phyloP scores from a whole-genome alignment of 2,888 invertebrate genomes.

The Dorcus hopei region DNA sequence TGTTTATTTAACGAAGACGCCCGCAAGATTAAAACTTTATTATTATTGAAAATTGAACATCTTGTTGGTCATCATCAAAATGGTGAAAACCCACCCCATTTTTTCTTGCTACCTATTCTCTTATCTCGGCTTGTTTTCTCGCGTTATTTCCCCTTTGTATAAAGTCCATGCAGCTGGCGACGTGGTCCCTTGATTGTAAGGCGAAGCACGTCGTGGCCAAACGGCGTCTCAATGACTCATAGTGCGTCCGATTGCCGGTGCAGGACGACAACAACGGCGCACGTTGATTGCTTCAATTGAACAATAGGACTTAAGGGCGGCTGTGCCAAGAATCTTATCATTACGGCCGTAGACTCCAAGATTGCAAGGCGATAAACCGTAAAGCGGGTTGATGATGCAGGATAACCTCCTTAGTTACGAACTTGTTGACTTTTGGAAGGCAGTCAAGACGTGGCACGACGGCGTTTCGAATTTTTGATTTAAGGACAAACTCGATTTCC shows the following conservation, averaged over 20 bases:
- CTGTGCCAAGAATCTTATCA: conserved; percentile 40
- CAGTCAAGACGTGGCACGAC: not conserved
- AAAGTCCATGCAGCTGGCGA: not conserved
- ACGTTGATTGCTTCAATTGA: conserved; percentile 28
- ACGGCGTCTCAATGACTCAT: conserved; percentile 53
- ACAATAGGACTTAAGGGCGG: conserved; percentile 23
- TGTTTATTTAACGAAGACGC: too few species aligned
- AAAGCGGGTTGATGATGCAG: conserved; percentile 25
- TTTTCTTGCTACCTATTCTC: not conserved
- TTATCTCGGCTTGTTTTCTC: not conserved
- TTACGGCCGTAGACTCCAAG: conserved; percentile 23
- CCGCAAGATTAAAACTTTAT: too few species aligned
- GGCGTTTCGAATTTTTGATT: not conserved
- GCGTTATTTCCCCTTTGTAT: not conserved
- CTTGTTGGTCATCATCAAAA: too few species aligned
- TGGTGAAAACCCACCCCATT: too few species aligned
- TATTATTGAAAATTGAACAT: too few species aligned
- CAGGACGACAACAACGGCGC: conserved; percentile 17
- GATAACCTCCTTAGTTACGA: conserved; percentile 24
- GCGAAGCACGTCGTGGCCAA: conserved; percentile 51
- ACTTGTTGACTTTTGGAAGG: conserved; percentile 31
- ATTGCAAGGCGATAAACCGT: conserved; percentile 29
- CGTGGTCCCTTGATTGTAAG: conserved; percentile 19
- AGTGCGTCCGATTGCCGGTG: conserved; percentile 66
- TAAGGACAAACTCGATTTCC: conserved; percentile 1